Evolutionary conservation across 2,797 vertebrate species (phyloP).

Genomic region (Platalea minor): DNA sequence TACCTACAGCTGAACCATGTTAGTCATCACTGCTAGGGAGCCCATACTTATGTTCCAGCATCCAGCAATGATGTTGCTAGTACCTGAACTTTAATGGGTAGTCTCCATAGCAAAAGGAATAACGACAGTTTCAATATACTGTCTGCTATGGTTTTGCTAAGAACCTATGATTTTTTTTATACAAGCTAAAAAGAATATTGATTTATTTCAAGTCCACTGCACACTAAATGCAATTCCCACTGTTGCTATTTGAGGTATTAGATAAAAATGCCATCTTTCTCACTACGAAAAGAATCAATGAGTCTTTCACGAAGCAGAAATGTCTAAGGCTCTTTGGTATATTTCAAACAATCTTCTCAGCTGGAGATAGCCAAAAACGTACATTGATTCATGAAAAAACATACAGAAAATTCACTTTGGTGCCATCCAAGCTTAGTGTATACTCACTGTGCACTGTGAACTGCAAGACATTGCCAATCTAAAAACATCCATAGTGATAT

Average conservation of each 20-base stretch:
- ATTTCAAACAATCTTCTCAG: background rate
- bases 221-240: background rate
- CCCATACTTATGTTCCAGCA: background rate
- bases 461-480: background rate
- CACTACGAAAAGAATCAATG: background rate
- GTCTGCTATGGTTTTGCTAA: background rate
- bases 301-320: background rate
- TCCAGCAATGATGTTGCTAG: background rate
- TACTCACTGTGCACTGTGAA: background rate
- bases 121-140: background rate
- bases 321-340: background rate
- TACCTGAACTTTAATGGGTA: background rate
- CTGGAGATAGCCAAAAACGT: background rate
- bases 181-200: background rate
- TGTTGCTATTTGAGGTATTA: background rate
- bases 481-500: background rate
- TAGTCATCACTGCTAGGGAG: background rate
- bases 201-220: background rate
- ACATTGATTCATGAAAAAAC: background rate
- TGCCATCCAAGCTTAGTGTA: background rate
- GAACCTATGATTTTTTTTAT: background rate
- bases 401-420: background rate
- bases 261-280: slow-evolving; percentile 9
- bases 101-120: background rate
- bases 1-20: background rate